Percentiles rank a stretch among this genome's conserved stretches.
Evolutionary conservation across 64 coral and sea anemone species (phyloP).

Genomic region (Exaiptasia diaphana): DNA sequence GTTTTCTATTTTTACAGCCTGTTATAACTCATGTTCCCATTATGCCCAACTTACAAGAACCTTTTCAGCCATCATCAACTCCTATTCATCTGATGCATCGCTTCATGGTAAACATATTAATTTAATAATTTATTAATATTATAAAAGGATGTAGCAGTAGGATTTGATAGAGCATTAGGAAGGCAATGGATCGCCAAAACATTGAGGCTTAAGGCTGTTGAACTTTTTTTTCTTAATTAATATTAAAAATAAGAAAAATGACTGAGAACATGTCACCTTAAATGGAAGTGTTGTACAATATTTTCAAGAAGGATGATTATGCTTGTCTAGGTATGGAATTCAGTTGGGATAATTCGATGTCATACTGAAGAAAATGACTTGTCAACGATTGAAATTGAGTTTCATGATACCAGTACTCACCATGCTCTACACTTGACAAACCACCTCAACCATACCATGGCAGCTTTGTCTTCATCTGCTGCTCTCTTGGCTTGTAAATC

Average conservation of each 20-base stretch:
- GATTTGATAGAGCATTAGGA: too few species aligned
- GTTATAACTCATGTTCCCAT: constrained; percentile 55
- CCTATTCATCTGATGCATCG: constrained; percentile 92
- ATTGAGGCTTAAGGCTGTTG: not conserved
- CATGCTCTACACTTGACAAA: constrained; percentile 92
- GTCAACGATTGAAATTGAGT: constrained; percentile 94
- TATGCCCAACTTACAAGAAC: constrained; percentile 58
- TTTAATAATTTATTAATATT: not conserved
- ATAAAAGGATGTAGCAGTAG: not conserved
- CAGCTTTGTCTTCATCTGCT: constrained; percentile 84
- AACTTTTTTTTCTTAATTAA: not conserved
- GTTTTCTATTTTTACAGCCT: not conserved
- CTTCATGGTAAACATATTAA: constrained; percentile 76
- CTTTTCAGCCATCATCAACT: constrained; percentile 90
- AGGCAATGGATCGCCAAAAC: too few species aligned
- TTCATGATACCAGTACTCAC: constrained; percentile 86
- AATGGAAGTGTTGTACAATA: too few species aligned
- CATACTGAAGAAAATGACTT: constrained; percentile 92
- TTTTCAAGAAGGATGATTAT: too few species aligned
- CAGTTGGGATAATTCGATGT: constrained; percentile 87
- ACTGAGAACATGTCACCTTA: too few species aligned
- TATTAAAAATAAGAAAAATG: not conserved
- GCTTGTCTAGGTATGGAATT: constrained; percentile 84
- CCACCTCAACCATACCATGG: constrained; percentile 96
- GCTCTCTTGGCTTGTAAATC: constrained; percentile 76